Conservation (phyloP, 2,888 invertebrate genomes). For the Pteria penguin region DNA sequence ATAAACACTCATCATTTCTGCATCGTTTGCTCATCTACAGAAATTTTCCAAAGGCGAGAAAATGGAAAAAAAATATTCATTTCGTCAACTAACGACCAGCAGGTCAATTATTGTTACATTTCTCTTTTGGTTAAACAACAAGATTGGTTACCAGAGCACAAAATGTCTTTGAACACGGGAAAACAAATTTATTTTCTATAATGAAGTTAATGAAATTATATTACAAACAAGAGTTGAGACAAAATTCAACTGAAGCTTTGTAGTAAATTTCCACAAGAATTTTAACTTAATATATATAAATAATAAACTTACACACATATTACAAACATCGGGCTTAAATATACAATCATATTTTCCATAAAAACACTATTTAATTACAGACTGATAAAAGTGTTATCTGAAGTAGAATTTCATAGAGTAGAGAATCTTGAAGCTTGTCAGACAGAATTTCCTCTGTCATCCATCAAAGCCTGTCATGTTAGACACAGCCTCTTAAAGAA, state of each 20-base stretch:
- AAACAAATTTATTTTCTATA: too few relatives aligned
- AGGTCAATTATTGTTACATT: neutral
- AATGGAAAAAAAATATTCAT: neutral
- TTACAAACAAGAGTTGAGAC: too few relatives aligned
- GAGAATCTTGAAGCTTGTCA: slow-evolving; percentile 40
- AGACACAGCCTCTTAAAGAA: neutral
- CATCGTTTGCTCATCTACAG: neutral
- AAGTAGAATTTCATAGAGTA: slow-evolving; percentile 39
- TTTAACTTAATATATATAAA: too few relatives aligned
- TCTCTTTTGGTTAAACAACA: neutral
- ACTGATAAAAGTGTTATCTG: neutral
- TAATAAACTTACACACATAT: too few relatives aligned
- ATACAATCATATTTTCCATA: too few relatives aligned
- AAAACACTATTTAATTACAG: too few relatives aligned
- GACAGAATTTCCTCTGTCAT: slow-evolving; percentile 38
- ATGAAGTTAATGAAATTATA: too few relatives aligned
- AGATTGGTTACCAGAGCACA: too few relatives aligned
- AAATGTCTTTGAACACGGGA: too few relatives aligned
- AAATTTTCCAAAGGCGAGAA: neutral
- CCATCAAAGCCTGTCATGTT: slow-evolving; percentile 46
- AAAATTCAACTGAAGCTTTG: too few relatives aligned
- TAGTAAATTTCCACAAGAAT: too few relatives aligned
- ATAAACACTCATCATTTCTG: neutral
- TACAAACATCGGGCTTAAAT: too few relatives aligned
- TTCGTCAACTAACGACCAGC: neutral